phyloP scores from a whole-genome alignment of 1,140 invertebrate genomes.

The Lutraria rhynchaena region DNA sequence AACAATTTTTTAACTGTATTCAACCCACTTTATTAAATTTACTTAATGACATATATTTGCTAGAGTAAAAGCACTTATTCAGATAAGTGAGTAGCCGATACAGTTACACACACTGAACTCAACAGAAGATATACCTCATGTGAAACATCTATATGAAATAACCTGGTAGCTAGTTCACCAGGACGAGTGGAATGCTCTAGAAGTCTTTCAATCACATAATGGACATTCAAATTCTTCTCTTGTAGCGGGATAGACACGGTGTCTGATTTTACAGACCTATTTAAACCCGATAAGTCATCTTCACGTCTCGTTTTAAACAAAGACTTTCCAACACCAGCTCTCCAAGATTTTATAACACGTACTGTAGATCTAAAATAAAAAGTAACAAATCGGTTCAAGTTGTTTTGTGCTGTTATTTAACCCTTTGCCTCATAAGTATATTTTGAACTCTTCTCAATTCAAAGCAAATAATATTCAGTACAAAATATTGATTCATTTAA shows the following conservation, averaged over 20 bases:
- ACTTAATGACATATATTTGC: neutral
- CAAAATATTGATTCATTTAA: too few relatives aligned
- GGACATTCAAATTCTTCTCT: conserved; percentile 55
- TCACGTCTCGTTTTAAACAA: conserved; percentile 63
- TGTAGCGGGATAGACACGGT: conserved; percentile 65
- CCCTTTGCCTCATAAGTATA: too few relatives aligned
- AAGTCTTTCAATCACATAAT: conserved; percentile 56
- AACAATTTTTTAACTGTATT: neutral
- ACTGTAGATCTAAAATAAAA: conserved; percentile 64
- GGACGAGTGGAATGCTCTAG: conserved; percentile 53
- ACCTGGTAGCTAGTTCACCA: conserved; percentile 48
- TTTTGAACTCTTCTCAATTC: too few relatives aligned
- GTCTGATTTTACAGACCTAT: neutral
- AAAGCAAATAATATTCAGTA: too few relatives aligned
- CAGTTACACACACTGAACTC: too few relatives aligned
- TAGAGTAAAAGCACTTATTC: too few relatives aligned
- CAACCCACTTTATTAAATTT: neutral
- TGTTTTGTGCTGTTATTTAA: neutral
- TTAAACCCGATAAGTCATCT: conserved; percentile 38
- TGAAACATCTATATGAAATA: conserved; percentile 73
- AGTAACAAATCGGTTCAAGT: neutral
- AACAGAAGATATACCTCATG: conserved; percentile 71
- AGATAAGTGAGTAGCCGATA: too few relatives aligned
- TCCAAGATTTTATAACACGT: conserved; percentile 67
- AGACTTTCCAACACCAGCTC: conserved; percentile 73